Evolutionary conservation across 2,888 invertebrate species (phyloP).

Genomic region (Tyria jacobaeae): DNA sequence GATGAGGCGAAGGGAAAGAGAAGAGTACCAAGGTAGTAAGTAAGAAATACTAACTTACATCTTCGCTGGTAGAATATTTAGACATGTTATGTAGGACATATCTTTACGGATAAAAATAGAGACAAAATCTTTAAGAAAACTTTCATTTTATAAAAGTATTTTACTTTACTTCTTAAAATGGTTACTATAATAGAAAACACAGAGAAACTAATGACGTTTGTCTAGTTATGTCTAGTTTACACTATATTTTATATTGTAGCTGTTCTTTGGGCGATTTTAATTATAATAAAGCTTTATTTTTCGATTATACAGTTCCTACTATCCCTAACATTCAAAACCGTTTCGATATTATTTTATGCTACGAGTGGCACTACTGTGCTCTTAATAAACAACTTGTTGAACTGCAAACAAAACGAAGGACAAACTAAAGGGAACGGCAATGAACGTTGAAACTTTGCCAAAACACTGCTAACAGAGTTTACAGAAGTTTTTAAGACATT

Average conservation of each 20-base stretch:
- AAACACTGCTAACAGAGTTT: conserved; percentile 10
- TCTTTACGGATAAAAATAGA: too few species aligned
- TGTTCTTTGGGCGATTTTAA: too few species aligned
- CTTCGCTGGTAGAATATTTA: too few species aligned
- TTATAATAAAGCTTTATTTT: not conserved
- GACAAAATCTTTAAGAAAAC: too few species aligned
- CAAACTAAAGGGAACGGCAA: conserved; percentile 17
- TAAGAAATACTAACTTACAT: too few species aligned
- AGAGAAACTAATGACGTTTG: too few species aligned
- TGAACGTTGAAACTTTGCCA: conserved; percentile 33
- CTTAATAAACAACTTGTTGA: not conserved
- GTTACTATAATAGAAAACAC: too few species aligned
- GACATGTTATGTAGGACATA: too few species aligned
- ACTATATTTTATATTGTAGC: not conserved
- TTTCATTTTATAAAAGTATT: too few species aligned
- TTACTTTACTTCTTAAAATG: too few species aligned
- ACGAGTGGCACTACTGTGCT: not conserved
- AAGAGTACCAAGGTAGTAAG: too few species aligned
- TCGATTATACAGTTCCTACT: not conserved
- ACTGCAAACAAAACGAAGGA: conserved; percentile 5
- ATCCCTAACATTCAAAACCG: not conserved
- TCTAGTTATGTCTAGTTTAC: not conserved
- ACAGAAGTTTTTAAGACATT: not conserved
- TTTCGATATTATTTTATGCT: not conserved
- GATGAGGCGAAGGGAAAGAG: too few species aligned